Conservation (phyloP, 1,140 invertebrate species). For the Coboldia fuscipes region DNA sequence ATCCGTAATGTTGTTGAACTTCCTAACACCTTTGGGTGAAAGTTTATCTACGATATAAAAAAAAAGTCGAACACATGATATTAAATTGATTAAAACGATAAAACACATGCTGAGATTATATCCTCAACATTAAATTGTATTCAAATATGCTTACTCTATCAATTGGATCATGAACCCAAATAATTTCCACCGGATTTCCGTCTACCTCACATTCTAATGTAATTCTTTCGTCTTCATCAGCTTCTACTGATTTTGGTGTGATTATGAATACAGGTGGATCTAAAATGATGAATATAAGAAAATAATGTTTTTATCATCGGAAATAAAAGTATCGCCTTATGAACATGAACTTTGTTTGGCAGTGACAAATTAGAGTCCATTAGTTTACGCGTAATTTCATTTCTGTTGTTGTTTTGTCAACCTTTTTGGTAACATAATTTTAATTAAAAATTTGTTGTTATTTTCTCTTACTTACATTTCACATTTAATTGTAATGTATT, state of each 20-base stretch:
- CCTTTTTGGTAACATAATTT: no score
- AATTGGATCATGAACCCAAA: conserved; percentile 51
- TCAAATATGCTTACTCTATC: conserved; percentile 30
- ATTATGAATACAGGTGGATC: conserved; percentile 37
- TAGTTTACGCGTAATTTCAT: no score
- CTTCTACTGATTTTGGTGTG: conserved; percentile 40
- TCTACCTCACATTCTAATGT: conserved; percentile 57
- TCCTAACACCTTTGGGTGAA: conserved; percentile 31
- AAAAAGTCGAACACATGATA: not conserved
- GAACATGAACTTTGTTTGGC: not conserved
- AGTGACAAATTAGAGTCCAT: no score
- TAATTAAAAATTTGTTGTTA: no score
- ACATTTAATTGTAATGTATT: conserved; percentile 52
- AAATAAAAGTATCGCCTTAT: not conserved
- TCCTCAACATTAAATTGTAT: no score
- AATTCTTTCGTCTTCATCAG: conserved; percentile 39
- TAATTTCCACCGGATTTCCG: conserved; percentile 50
- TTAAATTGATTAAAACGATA: not conserved
- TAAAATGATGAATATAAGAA: no score
- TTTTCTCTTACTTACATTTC: conserved; percentile 49
- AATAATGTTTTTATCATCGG: no score
- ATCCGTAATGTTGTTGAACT: conserved; percentile 54
- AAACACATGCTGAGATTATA: not conserved
- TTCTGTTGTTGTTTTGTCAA: no score
- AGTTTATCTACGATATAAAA: conserved; percentile 1